Conservation (phyloP, 2,797 vertebrate genomes). For the Helostoma temminkii region DNA sequence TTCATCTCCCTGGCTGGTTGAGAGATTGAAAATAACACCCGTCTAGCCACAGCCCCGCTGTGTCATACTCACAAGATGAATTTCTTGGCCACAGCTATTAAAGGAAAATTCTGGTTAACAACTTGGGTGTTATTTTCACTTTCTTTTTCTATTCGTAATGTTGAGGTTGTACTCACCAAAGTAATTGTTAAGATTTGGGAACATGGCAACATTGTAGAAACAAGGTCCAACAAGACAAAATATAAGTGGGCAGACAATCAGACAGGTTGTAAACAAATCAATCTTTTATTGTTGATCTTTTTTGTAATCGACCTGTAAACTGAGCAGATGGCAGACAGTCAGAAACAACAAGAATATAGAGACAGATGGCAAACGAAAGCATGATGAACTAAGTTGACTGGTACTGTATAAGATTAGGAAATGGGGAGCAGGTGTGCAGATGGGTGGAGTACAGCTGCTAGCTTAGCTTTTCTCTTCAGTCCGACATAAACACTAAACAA, state of each 20-base stretch:
- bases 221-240: not conserved
- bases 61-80: slow-evolving; percentile 16
- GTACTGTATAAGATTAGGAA: not conserved
- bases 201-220: not conserved
- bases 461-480: no score
- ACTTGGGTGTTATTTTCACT: not conserved
- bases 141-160: slow-evolving; percentile 1
- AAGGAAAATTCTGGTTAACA: slow-evolving; percentile 9
- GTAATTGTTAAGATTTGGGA: not conserved
- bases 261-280: not conserved
- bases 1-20: slow-evolving; percentile 18
- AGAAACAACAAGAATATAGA: no score
- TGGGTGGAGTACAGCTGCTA: no score
- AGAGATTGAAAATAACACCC: slow-evolving; percentile 12
- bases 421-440: no score
- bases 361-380: no score
- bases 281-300: not conserved
- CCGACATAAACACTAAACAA: no score
- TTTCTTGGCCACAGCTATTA: slow-evolving; percentile 3
- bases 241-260: not conserved
- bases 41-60: not conserved
- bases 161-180: slow-evolving; percentile 1
- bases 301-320: no score
- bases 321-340: no score
- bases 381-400: no score